These are phyloP conservation scores for Allophyes oxyacanthae DNA, from an alignment of 2,888 invertebrate genomes.

Conservation along the genomic window DNA sequence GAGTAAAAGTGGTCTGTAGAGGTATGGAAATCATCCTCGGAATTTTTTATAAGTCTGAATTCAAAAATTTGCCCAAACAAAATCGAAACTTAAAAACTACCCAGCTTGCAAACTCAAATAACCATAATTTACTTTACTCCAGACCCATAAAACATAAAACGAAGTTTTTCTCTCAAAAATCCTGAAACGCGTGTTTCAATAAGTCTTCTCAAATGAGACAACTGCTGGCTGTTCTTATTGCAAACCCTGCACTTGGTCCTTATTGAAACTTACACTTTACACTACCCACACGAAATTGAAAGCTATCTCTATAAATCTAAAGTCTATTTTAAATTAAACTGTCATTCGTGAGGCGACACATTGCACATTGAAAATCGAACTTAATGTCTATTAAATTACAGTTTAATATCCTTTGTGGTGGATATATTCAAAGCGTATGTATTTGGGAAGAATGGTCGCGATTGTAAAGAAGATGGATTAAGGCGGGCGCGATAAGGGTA, in stretches of 20 bases:
- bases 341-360: neutral
- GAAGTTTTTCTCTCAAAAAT: conserved; percentile 36
- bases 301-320: conserved; percentile 18
- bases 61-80: neutral
- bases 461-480: conserved; percentile 50
- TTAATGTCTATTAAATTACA: conserved; percentile 23
- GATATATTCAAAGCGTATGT: conserved; percentile 36
- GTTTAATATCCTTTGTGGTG: conserved; percentile 23
- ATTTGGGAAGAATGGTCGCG: conserved; percentile 26
- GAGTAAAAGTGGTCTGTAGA: too few species aligned
- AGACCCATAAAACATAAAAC: conserved; percentile 52
- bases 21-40: too few species aligned
- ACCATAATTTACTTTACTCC: conserved; percentile 47
- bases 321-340: conserved; percentile 27
- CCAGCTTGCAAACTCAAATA: conserved; percentile 32
- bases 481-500: conserved; percentile 33
- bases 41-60: too few species aligned
- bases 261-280: conserved; percentile 43
- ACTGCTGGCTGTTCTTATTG: conserved; percentile 49
- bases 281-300: conserved; percentile 29
- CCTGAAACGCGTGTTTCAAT: conserved; percentile 46
- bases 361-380: conserved; percentile 22
- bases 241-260: conserved; percentile 43
- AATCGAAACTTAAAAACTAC: conserved; percentile 11
- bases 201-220: conserved; percentile 49